Conservation (phyloP, 2,797 vertebrate species). For the Macropus fuliginosus region DNA sequence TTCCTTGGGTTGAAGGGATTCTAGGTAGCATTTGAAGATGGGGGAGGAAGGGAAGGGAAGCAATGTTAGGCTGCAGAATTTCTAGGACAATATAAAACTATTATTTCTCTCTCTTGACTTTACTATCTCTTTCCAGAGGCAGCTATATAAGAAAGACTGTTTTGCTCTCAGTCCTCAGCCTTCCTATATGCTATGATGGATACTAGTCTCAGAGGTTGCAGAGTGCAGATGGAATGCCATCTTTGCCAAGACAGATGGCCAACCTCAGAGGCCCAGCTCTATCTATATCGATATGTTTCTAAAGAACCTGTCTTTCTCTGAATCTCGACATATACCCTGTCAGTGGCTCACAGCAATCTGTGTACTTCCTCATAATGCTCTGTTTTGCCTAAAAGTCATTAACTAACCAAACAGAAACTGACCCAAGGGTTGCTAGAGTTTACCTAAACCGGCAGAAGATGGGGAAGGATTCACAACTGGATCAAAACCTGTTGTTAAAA, state of each 20-base stretch:
- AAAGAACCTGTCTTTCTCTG: conserved; percentile 63
- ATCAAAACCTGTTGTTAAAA: neutral
- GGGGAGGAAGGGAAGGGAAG: neutral
- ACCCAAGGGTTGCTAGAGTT: conserved; percentile 19
- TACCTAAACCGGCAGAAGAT: conserved; percentile 45
- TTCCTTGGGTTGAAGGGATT: conserved; percentile 17
- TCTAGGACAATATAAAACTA: conserved; percentile 46
- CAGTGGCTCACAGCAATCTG: conserved; percentile 41
- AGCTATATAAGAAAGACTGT: conserved; percentile 37
- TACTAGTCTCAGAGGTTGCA: conserved; percentile 54
- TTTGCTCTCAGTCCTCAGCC: neutral
- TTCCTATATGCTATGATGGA: neutral
- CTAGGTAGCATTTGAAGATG: conserved; percentile 21
- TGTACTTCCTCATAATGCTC: conserved; percentile 1
- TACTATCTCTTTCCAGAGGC: conserved; percentile 42
- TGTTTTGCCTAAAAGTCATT: conserved; percentile 32
- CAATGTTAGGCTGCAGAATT: conserved; percentile 55
- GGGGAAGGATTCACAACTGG: neutral
- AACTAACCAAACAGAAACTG: conserved; percentile 45
- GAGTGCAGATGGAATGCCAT: conserved; percentile 66
- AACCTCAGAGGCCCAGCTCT: conserved; percentile 65
- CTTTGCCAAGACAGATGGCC: conserved; percentile 71
- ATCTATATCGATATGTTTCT: conserved; percentile 59
- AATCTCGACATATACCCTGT: conserved; percentile 41
- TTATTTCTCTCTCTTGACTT: conserved; percentile 49